These are phyloP conservation scores for Prosapia bicincta DNA, from an alignment of 2,888 invertebrate species.

Conservation along the genomic window DNA sequence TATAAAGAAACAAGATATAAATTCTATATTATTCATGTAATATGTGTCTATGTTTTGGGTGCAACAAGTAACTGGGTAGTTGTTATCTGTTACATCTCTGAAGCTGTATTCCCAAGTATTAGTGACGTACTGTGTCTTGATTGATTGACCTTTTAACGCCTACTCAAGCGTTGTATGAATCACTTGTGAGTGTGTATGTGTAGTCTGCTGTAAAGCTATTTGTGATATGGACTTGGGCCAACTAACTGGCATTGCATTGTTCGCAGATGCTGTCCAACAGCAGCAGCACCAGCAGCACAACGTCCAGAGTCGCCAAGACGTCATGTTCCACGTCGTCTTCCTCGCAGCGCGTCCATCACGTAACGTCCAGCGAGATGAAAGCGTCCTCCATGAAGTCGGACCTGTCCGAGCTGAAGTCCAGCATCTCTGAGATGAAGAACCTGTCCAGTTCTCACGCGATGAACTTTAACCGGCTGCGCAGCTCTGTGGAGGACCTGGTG, in stretches of 20 bases:
- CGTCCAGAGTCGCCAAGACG: constrained; percentile 53
- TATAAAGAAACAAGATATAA: too few relatives aligned
- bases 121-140: neutral
- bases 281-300: constrained; percentile 51
- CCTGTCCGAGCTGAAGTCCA: constrained; percentile 73
- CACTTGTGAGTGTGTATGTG: neutral
- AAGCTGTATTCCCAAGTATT: too few relatives aligned
- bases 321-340: constrained; percentile 49
- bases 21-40: too few relatives aligned
- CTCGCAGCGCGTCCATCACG: constrained; percentile 53
- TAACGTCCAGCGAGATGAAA: constrained; percentile 66
- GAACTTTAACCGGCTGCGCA: constrained; percentile 30
- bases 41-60: too few relatives aligned
- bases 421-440: constrained; percentile 84
- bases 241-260: neutral
- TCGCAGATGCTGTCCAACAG: constrained; percentile 27
- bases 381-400: constrained; percentile 70
- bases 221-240: neutral
- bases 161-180: neutral
- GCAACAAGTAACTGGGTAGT: too few relatives aligned
- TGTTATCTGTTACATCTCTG: too few relatives aligned
- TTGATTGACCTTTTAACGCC: neutral
- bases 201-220: neutral
- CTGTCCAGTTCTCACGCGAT: constrained; percentile 46
- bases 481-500: constrained; percentile 39